Evolutionary conservation across 1,140 invertebrate genomes (phyloP).

Genomic region (Apis florea): DNA sequence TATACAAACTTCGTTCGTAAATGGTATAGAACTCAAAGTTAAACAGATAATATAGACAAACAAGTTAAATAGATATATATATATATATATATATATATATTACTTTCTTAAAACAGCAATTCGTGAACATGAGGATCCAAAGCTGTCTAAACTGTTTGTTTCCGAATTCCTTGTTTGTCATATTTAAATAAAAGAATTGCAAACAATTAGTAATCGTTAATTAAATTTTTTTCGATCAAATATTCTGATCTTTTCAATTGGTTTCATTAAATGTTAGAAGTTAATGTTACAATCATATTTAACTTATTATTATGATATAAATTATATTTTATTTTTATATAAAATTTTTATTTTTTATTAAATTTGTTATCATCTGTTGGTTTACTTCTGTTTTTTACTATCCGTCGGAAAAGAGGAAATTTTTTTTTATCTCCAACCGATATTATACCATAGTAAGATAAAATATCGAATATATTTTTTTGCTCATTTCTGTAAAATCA

Average conservation of each 20-base stretch:
- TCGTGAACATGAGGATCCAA: conserved; percentile 50
- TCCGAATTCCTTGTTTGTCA: conserved; percentile 59
- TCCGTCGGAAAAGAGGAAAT: neutral
- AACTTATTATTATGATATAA: neutral
- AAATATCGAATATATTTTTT: neutral
- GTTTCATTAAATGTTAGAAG: neutral
- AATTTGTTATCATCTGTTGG: neutral
- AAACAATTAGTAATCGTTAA: conserved; percentile 23
- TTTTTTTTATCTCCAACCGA: neutral
- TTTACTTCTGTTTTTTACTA: neutral
- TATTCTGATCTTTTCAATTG: neutral
- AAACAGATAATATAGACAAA: neutral
- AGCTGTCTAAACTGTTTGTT: conserved; percentile 60
- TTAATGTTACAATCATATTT: neutral
- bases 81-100: too few relatives aligned
- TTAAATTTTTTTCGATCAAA: neutral
- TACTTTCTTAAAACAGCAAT: conserved; percentile 47
- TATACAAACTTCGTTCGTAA: neutral
- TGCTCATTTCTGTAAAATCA: too few relatives aligned
- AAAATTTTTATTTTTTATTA: neutral
- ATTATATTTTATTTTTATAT: neutral
- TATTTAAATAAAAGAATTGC: conserved; percentile 60
- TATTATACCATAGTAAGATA: neutral
- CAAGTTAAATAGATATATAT: too few relatives aligned
- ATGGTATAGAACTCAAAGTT: neutral